Evolutionary conservation across 2,113 vertebrate species (phyloP).

Genomic region (Brachyhypopomus gauderio): DNA sequence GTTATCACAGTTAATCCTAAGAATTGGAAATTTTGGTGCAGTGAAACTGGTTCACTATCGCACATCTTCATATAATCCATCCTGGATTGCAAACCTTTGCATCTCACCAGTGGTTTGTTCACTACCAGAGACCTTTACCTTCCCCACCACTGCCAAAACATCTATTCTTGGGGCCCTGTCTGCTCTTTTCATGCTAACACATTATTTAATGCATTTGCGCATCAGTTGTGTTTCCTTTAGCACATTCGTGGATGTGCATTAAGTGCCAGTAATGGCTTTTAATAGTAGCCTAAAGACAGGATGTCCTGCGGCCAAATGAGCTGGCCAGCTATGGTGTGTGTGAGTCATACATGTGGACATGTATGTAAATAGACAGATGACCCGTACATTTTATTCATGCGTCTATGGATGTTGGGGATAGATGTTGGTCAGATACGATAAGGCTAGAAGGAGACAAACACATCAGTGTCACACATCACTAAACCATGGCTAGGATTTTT

Average conservation of each 20-base stretch:
- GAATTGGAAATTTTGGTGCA: no score
- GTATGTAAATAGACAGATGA: constrained; percentile 61
- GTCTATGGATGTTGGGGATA: constrained; percentile 46
- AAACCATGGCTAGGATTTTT: background rate
- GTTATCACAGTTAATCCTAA: no score
- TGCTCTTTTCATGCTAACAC: constrained; percentile 15
- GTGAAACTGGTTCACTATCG: no score
- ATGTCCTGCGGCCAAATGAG: constrained; percentile 57
- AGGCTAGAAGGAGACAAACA: constrained; percentile 1
- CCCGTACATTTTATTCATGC: constrained; percentile 43
- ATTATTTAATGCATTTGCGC: constrained; percentile 6
- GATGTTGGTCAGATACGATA: constrained; percentile 26
- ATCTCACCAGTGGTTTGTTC: background rate
- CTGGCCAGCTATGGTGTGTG: constrained; percentile 55
- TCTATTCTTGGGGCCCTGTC: constrained; percentile 7
- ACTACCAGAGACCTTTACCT: background rate
- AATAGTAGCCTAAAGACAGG: constrained; percentile 51
- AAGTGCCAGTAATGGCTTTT: constrained; percentile 46
- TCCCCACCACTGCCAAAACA: background rate
- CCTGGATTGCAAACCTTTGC: background rate
- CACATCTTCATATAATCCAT: background rate
- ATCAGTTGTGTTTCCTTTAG: constrained; percentile 12
- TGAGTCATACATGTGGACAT: constrained; percentile 59
- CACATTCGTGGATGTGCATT: constrained; percentile 27
- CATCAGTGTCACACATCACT: background rate